Base-by-base conservation (phyloP, 2,888 invertebrate species). In the Drosophila neotestacea region DNA sequence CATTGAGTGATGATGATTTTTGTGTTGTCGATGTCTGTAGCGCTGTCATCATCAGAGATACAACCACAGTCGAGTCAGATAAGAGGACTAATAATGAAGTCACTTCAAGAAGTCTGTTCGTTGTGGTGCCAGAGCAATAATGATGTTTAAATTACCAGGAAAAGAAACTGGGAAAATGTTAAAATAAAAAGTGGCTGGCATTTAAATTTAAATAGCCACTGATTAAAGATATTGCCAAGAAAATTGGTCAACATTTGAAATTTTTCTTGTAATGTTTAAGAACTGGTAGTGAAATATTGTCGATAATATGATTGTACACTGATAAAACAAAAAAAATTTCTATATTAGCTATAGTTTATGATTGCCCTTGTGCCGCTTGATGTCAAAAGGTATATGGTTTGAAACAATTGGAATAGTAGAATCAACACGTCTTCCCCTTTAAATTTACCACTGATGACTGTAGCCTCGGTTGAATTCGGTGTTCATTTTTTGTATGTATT, bases 1-100 rank as follows among this genome's bases (percentile, higher is more conserved):
- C 70, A 69, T 61, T 79, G 78, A 81, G 70, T 70, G 79, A 78
- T 81, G 79, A 78, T 77, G 75, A 81, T 78, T 74, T 77, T 71
- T 64, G 81, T 67, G 70, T 41, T 65, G 67, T 36, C 62, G 55
- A 47, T 69, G 69, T 55, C 63, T 81, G 81, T 78, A 52, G 63
- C 65, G 27, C 72, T 79, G 79, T 75, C 79, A 81, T 63, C 79
- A 70, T 61, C 71, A 52, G 58, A 56, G 6, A 38, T 28, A 11
- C 51, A 55, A 50, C 67, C 22, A 50, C 16, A 10, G 27, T 30
- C 30, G 22, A 50, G 28, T 9, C 28, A 5, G 38, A 2, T 11
- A 46, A 22, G 4, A 22, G 38, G 16, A 28, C 4, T 16, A 36
- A 70, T 62, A 70, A 72, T 74, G 44, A 62, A 71, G 68, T 66